A percentile compares a stretch with the other conserved stretches of the same genome.
Conservation (phyloP, 1,140 invertebrate genomes). For the Antheraea pernyi region DNA sequence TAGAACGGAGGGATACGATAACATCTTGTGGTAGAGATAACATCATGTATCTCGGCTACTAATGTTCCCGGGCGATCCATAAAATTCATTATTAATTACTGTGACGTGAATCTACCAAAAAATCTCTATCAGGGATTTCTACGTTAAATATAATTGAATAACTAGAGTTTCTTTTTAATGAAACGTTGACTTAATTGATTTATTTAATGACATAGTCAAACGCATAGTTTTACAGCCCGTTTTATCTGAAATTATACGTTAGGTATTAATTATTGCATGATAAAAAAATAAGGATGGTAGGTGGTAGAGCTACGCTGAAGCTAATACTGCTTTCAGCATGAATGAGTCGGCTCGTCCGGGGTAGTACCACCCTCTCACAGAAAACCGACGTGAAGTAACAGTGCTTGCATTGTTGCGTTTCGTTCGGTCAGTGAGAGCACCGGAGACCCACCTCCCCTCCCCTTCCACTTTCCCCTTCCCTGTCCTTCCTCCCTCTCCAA, state of each 20-base stretch:
- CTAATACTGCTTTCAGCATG: no score
- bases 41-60: conserved; percentile 33
- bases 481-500: no score
- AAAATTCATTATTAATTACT: conserved; percentile 52
- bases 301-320: no score
- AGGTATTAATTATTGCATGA: not conserved
- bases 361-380: no score
- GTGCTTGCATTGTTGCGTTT: no score
- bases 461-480: no score
- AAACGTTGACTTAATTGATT: not conserved
- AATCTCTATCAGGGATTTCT: conserved; percentile 14
- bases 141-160: not conserved
- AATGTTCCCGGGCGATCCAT: conserved; percentile 38
- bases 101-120: conserved; percentile 33
- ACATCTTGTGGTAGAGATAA: conserved; percentile 37
- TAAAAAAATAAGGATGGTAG: no score
- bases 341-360: no score
- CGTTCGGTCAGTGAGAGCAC: no score
- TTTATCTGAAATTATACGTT: not conserved
- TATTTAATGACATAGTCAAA: not conserved
- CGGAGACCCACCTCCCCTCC: no score
- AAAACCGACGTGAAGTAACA: no score
- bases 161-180: not conserved
- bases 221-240: not conserved
- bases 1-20: conserved; percentile 35